Conservation (phyloP, 2,888 invertebrate species). For the Drosophila niveifrons region DNA sequence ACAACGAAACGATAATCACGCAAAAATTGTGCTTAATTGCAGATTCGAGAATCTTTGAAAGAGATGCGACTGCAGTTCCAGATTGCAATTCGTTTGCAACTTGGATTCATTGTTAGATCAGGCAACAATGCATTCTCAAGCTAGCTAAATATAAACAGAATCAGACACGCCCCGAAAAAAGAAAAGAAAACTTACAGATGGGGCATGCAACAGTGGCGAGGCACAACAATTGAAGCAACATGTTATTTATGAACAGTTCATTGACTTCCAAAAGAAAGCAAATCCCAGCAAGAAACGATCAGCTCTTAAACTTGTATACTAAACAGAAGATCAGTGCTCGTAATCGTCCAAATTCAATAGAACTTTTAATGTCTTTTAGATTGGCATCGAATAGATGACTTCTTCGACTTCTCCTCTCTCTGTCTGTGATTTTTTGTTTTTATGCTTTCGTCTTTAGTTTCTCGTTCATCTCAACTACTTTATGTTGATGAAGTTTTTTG, state of each 20-base stretch:
- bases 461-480: not conserved
- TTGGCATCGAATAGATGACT: slow-evolving; percentile 4
- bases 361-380: slow-evolving; percentile 21
- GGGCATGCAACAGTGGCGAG: slow-evolving; percentile 16
- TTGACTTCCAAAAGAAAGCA: slow-evolving; percentile 41
- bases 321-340: slow-evolving; percentile 11
- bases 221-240: slow-evolving; percentile 22
- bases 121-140: slow-evolving; percentile 47
- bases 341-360: slow-evolving; percentile 7
- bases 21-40: slow-evolving; percentile 43
- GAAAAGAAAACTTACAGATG: slow-evolving; percentile 14
- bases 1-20: slow-evolving; percentile 59
- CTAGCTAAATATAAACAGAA: slow-evolving; percentile 11
- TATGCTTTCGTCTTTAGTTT: not conserved
- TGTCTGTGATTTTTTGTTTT: not conserved
- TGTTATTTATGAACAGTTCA: slow-evolving; percentile 39
- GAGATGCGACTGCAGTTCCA: slow-evolving; percentile 20
- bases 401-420: not conserved
- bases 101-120: slow-evolving; percentile 41
- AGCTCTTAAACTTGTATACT: not conserved
- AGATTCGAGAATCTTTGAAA: not conserved
- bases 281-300: slow-evolving; percentile 2
- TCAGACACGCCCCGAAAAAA: slow-evolving; percentile 28
- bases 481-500: not conserved
- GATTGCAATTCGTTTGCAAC: slow-evolving; percentile 1